phyloP scores from a whole-genome alignment of 2,113 vertebrate species.

The Zosterops lateralis region DNA sequence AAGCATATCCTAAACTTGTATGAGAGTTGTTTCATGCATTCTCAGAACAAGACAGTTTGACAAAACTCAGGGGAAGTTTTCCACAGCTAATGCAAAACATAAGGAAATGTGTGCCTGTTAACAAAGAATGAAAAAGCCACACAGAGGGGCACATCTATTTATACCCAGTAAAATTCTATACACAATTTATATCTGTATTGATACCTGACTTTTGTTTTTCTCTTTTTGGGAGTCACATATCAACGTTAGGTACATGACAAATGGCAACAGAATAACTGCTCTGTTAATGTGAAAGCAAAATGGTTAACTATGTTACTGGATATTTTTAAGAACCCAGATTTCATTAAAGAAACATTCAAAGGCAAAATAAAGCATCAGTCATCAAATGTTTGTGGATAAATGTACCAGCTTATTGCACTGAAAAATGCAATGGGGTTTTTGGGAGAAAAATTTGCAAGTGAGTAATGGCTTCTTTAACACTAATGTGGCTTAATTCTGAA shows the following conservation, averaged over 20 bases:
- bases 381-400: slow-evolving; percentile 65
- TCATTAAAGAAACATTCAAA: slow-evolving; percentile 67
- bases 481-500: slow-evolving; percentile 68
- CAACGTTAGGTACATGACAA: neutral
- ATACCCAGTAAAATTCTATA: neutral
- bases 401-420: slow-evolving; percentile 38
- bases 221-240: neutral
- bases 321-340: slow-evolving; percentile 54
- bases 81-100: slow-evolving; percentile 21
- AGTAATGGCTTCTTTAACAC: slow-evolving; percentile 65
- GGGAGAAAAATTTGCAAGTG: slow-evolving; percentile 34
- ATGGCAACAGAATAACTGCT: neutral
- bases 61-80: slow-evolving; percentile 43
- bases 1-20: neutral
- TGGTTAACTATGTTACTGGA: slow-evolving; percentile 21
- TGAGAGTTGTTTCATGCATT: slow-evolving; percentile 7
- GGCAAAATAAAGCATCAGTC: slow-evolving; percentile 67
- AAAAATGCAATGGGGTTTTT: slow-evolving; percentile 24
- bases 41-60: neutral
- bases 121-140: neutral
- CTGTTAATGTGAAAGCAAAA: slow-evolving; percentile 24
- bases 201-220: neutral
- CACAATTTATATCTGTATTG: neutral
- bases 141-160: neutral
- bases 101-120: neutral